Evolutionary conservation across 1,140 invertebrate genomes (phyloP).

Genomic region (Teleopsis dalmanni): DNA sequence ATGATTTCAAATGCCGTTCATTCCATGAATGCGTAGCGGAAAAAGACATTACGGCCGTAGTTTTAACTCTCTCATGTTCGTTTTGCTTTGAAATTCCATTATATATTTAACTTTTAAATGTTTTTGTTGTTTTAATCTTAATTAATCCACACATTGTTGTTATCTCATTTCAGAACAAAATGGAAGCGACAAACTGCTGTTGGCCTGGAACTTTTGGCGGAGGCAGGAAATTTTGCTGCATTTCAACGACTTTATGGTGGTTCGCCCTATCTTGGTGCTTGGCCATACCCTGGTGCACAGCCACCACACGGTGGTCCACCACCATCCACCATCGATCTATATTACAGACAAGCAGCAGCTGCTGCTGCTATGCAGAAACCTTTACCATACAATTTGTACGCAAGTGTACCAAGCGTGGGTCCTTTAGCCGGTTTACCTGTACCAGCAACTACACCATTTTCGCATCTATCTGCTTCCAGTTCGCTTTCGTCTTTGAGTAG

Average conservation of each 20-base stretch:
- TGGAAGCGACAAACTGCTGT: constrained; percentile 99
- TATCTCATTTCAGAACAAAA: constrained; percentile 76
- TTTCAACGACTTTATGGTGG: constrained; percentile 87
- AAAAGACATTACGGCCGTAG: no score
- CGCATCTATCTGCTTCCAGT: constrained; percentile 42
- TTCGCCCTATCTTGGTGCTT: constrained; percentile 58
- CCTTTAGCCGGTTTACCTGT: constrained; percentile 21
- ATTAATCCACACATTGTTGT: no score
- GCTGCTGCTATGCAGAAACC: constrained; percentile 73
- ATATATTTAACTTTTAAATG: no score
- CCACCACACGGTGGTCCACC: constrained; percentile 49
- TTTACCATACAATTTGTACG: constrained; percentile 63
- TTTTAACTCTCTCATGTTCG: no score
- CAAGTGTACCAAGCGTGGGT: constrained; percentile 35
- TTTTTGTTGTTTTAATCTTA: no score
- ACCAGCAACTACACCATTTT: constrained; percentile 29
- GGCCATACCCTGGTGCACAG: constrained; percentile 47
- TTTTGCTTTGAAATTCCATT: no score
- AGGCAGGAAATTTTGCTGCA: constrained; percentile 94
- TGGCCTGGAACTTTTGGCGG: constrained; percentile 88
- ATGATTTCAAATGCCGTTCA: no score
- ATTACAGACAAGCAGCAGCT: constrained; percentile 67
- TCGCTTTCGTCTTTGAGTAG: constrained; percentile 42
- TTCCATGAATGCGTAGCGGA: no score
- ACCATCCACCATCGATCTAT: constrained; percentile 63